These are phyloP conservation scores for Clarias gariepinus DNA, from an alignment of 2,113 vertebrate species.

Conservation along the genomic window DNA sequence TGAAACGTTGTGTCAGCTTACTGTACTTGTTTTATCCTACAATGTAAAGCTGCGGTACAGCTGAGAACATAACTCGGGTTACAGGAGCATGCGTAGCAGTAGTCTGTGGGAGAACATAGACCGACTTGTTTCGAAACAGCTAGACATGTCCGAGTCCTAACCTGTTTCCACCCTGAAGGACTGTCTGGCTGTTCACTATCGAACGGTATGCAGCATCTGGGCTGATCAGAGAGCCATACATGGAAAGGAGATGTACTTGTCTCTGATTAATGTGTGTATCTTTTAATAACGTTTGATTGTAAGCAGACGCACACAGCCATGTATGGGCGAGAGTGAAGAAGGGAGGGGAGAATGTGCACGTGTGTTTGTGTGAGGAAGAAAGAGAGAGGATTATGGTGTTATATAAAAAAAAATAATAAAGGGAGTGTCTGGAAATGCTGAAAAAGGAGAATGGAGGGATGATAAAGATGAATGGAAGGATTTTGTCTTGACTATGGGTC, in stretches of 20 bases:
- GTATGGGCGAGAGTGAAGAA: slow-evolving; percentile 29
- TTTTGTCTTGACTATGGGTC: neutral
- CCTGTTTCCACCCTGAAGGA: neutral
- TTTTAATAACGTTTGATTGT: slow-evolving; percentile 63
- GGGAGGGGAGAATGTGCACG: neutral
- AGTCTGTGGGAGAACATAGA: neutral
- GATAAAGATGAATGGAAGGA: slow-evolving; percentile 13
- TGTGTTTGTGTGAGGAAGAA: slow-evolving; percentile 4
- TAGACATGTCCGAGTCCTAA: neutral
- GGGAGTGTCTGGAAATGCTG: slow-evolving; percentile 25
- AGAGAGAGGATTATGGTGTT: slow-evolving; percentile 6
- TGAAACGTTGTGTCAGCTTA: neutral
- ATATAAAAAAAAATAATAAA: neutral
- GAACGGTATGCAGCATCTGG: slow-evolving; percentile 24
- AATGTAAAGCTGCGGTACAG: neutral
- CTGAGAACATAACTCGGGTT: neutral
- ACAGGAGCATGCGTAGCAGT: neutral
- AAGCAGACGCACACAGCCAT: slow-evolving; percentile 51
- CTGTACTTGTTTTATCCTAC: neutral
- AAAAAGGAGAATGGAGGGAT: slow-evolving; percentile 3
- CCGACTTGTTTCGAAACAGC: neutral
- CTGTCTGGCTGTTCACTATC: slow-evolving; percentile 48
- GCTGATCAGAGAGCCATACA: slow-evolving; percentile 69
- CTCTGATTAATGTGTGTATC: slow-evolving; percentile 72
- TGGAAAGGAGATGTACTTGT: slow-evolving; percentile 66